Conservation (phyloP, 1,140 invertebrate species). For the Coboldia fuscipes region DNA sequence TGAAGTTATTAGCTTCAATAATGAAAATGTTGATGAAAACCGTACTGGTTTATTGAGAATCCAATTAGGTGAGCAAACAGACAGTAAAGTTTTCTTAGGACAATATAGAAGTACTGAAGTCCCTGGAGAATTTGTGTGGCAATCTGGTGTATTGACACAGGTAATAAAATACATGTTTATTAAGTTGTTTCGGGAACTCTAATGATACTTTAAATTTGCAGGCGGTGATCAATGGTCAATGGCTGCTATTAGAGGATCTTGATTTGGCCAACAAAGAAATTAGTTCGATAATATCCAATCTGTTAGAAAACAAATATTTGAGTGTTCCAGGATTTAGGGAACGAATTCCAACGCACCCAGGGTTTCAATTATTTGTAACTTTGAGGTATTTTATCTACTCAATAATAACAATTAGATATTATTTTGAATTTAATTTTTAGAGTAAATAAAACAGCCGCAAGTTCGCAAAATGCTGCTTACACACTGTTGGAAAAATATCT, state of each 20-base stretch:
- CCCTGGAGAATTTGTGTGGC: conserved; percentile 94
- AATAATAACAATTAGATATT: conserved; percentile 1
- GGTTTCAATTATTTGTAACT: conserved; percentile 83
- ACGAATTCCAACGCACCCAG: conserved; percentile 47
- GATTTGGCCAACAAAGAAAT: conserved; percentile 87
- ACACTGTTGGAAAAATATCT: conserved; percentile 62
- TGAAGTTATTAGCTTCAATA: conserved; percentile 31
- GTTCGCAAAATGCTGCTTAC: conserved; percentile 36
- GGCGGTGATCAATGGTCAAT: conserved; percentile 71
- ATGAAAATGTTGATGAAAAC: conserved; percentile 18
- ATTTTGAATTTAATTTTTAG: conserved; percentile 11
- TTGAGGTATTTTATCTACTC: conserved; percentile 33
- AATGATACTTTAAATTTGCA: too few species aligned
- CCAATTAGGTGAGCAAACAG: conserved; percentile 94
- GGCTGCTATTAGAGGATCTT: conserved; percentile 91
- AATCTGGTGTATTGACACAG: conserved; percentile 73
- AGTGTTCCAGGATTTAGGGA: conserved; percentile 74
- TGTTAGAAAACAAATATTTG: conserved; percentile 67
- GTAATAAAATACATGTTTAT: conserved; percentile 19
- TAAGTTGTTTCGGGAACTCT: too few species aligned
- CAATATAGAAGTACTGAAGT: conserved; percentile 90
- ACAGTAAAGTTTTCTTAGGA: conserved; percentile 84
- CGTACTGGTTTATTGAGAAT: conserved; percentile 29
- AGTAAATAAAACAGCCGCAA: conserved; percentile 25
- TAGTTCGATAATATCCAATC: conserved; percentile 59